Evolutionary conservation across 2,797 vertebrate species (phyloP).

Genomic region (Schizopygopsis malacanthus): DNA sequence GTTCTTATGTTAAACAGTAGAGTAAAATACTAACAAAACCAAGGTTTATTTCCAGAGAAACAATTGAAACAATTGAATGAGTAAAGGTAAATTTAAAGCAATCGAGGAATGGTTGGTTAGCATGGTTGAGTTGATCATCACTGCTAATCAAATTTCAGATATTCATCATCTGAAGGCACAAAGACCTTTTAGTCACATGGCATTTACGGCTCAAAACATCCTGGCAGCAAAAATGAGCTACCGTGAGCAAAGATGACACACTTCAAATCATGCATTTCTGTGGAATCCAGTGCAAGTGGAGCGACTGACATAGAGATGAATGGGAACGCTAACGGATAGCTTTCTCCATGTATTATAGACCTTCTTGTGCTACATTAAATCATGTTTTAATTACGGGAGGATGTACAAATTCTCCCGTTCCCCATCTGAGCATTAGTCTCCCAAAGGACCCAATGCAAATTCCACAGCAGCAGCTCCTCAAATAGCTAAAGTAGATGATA

Average conservation of each 20-base stretch:
- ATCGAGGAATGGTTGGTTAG: neutral
- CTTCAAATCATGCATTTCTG: neutral
- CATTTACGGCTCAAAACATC: neutral
- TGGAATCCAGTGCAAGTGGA: neutral
- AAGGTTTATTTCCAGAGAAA: neutral
- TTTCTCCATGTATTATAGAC: slow-evolving; percentile 22
- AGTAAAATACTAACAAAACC: neutral
- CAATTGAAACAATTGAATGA: neutral
- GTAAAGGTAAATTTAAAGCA: neutral
- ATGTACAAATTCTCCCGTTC: slow-evolving; percentile 76
- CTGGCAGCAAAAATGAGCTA: neutral
- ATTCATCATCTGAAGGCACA: neutral
- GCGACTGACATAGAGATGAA: neutral
- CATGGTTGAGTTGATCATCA: neutral
- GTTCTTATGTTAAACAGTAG: neutral
- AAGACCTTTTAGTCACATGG: neutral
- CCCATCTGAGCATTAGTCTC: slow-evolving; percentile 68
- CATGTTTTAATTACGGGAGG: slow-evolving; percentile 80
- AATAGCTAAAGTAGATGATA: slow-evolving; percentile 79
- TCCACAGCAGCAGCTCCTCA: slow-evolving; percentile 70
- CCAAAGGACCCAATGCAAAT: slow-evolving; percentile 72
- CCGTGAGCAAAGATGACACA: neutral
- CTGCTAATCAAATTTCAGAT: neutral
- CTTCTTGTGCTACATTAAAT: slow-evolving; percentile 68
- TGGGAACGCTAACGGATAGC: neutral